Percentiles rank a stretch among this genome's conserved stretches.
Conservation (phyloP, 2,797 vertebrate genomes). For the Clamator glandarius region DNA sequence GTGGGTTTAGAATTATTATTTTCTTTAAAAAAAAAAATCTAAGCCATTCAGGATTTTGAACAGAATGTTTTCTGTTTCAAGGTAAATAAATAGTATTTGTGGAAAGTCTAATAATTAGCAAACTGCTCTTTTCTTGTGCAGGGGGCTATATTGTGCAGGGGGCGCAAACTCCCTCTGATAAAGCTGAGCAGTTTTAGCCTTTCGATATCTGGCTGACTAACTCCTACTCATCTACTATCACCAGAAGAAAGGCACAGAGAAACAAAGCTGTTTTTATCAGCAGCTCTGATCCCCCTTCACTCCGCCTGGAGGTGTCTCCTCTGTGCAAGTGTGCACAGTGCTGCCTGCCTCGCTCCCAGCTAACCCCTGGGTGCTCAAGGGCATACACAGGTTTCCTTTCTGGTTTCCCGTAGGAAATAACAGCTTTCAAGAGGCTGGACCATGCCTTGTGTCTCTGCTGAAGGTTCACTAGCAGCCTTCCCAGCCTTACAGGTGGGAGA, state of each 20-base stretch:
- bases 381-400: not conserved
- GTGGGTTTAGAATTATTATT: not conserved
- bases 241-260: not conserved
- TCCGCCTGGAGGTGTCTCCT: not conserved
- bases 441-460: not conserved
- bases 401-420: not conserved
- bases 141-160: not conserved
- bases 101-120: slow-evolving; percentile 25
- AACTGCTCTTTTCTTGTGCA: not conserved
- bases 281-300: not conserved
- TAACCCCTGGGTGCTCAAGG: not conserved
- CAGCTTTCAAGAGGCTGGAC: not conserved
- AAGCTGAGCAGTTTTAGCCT: not conserved
- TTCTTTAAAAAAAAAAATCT: not conserved
- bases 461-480: not conserved
- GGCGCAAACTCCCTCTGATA: fast-evolving
- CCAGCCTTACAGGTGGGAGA: not conserved
- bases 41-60: not conserved
- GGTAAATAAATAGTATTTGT: slow-evolving; percentile 40
- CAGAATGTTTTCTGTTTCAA: slow-evolving; percentile 20
- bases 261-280: not conserved
- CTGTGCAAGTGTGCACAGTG: not conserved
- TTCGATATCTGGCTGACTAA: not conserved
- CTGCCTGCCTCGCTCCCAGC: not conserved
- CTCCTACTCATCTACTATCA: not conserved